Conservation (phyloP, 2,888 invertebrate genomes). For the Trilocha varians region DNA sequence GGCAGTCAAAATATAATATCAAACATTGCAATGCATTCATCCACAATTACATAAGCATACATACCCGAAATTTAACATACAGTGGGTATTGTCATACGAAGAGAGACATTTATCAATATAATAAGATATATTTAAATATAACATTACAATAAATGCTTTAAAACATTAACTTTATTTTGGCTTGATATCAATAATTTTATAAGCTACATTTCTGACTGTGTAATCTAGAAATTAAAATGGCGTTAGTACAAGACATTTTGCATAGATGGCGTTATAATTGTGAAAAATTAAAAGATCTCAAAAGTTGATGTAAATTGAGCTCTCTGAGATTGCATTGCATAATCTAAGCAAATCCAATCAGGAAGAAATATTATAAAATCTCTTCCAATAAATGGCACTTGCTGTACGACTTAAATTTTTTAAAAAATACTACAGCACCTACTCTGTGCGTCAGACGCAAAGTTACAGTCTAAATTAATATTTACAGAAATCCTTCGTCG, state of each 20-base stretch:
- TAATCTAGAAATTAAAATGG: too few species aligned
- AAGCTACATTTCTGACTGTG: neutral
- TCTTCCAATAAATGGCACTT: slow-evolving; percentile 50
- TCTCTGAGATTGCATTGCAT: slow-evolving; percentile 32
- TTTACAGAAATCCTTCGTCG: slow-evolving; percentile 43
- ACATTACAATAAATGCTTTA: too few species aligned
- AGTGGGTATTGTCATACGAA: slow-evolving; percentile 5
- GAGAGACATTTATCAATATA: slow-evolving; percentile 25
- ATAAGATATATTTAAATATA: too few species aligned
- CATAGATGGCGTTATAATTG: neutral
- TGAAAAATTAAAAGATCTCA: too few species aligned
- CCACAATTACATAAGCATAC: neutral
- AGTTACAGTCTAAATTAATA: slow-evolving; percentile 31
- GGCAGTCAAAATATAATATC: slow-evolving; percentile 30
- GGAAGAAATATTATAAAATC: slow-evolving; percentile 35
- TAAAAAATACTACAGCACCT: slow-evolving; percentile 38
- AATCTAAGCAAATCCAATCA: slow-evolving; percentile 35
- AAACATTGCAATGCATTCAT: slow-evolving; percentile 12
- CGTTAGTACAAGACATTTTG: neutral
- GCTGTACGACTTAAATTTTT: slow-evolving; percentile 23
- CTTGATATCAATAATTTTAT: too few species aligned
- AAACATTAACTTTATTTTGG: too few species aligned
- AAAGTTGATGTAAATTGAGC: too few species aligned
- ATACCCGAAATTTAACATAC: slow-evolving; percentile 9
- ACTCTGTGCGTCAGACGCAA: slow-evolving; percentile 49